Evolutionary conservation across 2,797 vertebrate genomes (phyloP), one percentile per base, ranked within the genome.

Genomic region (Macropodus opercularis): DNA sequence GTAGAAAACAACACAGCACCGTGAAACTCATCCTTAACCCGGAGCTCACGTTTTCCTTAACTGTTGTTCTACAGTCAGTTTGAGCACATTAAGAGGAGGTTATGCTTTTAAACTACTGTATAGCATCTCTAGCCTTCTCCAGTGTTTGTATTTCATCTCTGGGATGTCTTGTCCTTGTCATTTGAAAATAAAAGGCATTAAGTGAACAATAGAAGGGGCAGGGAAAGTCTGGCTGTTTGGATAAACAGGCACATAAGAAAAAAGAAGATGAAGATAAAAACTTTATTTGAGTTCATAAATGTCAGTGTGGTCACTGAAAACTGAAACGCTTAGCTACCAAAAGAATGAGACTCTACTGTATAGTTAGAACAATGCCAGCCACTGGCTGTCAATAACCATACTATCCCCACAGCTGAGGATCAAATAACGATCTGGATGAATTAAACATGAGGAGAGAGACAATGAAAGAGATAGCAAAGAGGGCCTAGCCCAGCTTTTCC

Each of bases 361-460:
- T 26, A 49, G 35, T 35, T 62, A 35, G 63, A 7, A 18, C 22
- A 56, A 58, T 71, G 39, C 21, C 44, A 74, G 58, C 43, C 41
- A 52, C 34, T 54, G 40, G 19, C 52, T 60, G 47, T 72, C 61
- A 69, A 69, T 78, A 78, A 51, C 29, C 31, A 8, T 39, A 39
- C 54, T 61, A 35, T 69, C 57, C 57, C 62, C 8, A 26, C 35
- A n/a, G 65, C 27, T 22, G 11, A 18, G 59, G 63, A 60, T 87
- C 73, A 75, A 75, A 74, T 81, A 53, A 69, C 62, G 1, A 58
- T 32, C 27, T 43, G 40, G 27, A 65, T 87, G 65, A 85, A 87
- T 84, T 64, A 85, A 80, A 69, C 31, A 85, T 84, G 32, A 80
- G 65, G 38, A 17, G n/a, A 40, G 14, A 51, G 42, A 66, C 27